Base-by-base conservation (phyloP, 2,888 invertebrate species). In the Limenitis arthemis region DNA sequence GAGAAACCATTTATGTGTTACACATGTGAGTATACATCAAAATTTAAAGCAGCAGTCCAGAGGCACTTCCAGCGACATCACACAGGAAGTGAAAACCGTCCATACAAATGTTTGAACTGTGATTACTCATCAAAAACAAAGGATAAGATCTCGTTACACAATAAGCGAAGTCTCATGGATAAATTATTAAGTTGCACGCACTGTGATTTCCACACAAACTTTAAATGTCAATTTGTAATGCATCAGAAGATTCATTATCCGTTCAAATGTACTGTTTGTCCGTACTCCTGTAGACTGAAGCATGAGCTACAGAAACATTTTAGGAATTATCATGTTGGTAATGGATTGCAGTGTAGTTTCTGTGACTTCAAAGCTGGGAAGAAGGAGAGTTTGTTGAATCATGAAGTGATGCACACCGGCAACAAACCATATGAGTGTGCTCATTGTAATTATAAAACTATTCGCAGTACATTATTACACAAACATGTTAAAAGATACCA, bases 41-140 rank as follows among this genome's bases (percentile, higher is more conserved):
- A 71, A 11, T 80, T 73, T 49, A 83, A 82, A 46, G 78, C 81
- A 0, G 72, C 78, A 0, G 80, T 83, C 0, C 80, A 78, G 50
- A 65, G 80, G 0, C 82, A 83, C 48, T 82, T 67, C 9, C 81
- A 79, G 54, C 56, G 82, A 4, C 75, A 71, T 20, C 82, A 83
- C 54, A 79, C 79, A 0, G 73, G 72, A 1, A 60, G 53, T 0
- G 59, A 72, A 1, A 70, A 70, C 20, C 56, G 73, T 4, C 82
- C 82, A 0, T 83, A 73, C 51, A 75, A 76, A 50, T 83, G 82
- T 42, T 48, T 68, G 0, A 77, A 79, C 40, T 83, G 82, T 44
- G 77, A 76, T 30, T 82, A 80, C 37, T 70, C 75, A 0, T 79
- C 81, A 0, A 81, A 81, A 65, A 82, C 81, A 0, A 77, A 78